Evolutionary conservation across 2,113 vertebrate genomes (phyloP).

Genomic region (Labrus mixtus): DNA sequence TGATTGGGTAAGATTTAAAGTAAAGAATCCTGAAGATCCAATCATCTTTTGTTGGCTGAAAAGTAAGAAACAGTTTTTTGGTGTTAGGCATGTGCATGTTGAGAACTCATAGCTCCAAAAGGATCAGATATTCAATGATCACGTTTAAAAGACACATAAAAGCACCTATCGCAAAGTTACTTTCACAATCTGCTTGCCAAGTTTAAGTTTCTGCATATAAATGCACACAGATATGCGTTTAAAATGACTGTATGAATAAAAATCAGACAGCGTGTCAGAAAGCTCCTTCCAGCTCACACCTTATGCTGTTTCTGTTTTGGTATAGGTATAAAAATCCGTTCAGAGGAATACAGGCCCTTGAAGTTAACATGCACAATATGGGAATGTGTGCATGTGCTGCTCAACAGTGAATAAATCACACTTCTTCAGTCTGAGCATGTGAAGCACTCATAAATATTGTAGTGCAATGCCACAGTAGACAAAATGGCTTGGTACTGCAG

Average conservation of each 20-base stretch:
- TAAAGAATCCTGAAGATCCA: too few relatives aligned
- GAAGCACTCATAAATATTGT: slow-evolving; percentile 58
- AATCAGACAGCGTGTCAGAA: neutral
- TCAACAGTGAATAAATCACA: slow-evolving; percentile 38
- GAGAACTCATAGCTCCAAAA: too few relatives aligned
- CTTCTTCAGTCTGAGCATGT: slow-evolving; percentile 33
- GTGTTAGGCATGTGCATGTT: too few relatives aligned
- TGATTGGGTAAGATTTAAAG: too few relatives aligned
- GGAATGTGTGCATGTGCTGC: slow-evolving; percentile 10
- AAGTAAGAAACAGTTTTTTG: too few relatives aligned
- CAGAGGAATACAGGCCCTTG: neutral
- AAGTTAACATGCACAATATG: slow-evolving; percentile 1
- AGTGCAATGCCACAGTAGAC: slow-evolving; percentile 39
- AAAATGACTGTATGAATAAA: neutral
- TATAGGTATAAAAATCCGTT: neutral
- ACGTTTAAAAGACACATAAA: too few relatives aligned
- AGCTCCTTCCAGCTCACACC: neutral
- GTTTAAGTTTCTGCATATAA: neutral
- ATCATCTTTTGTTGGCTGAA: too few relatives aligned
- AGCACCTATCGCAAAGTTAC: too few relatives aligned
- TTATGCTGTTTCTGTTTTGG: neutral
- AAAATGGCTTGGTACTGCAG: slow-evolving; percentile 33
- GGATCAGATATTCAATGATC: too few relatives aligned
- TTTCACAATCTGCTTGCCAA: too few relatives aligned
- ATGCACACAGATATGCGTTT: neutral